Base-by-base conservation (phyloP, 2,797 vertebrate genomes). In the Myotis findleyi region DNA sequence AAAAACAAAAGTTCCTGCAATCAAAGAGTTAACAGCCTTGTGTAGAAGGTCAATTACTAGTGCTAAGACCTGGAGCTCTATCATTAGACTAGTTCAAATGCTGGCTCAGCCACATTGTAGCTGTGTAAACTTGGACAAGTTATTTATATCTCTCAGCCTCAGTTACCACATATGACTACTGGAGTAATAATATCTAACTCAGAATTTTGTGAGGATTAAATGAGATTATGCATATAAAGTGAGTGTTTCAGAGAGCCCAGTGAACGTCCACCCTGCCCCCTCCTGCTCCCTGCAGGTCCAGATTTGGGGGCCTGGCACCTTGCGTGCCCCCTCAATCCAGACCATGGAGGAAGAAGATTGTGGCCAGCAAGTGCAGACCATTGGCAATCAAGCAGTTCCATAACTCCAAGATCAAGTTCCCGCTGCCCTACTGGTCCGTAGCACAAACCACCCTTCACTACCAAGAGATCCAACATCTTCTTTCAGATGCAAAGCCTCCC, bases 131-230 rank as follows among this genome's bases (percentile, higher is more conserved):
- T 62, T 82, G 11, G 30, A 8, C 82, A 88, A 49, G 11, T 64
- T 79, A 86, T 94, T 93, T 90, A 75, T 25, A 27, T 87, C 33
- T 62, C 33, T 79, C 44, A 76, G 14, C 25, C 17, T 73, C 75
- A 69, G 17, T 80, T 85, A 75, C 68, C n/a, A 89, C 51, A 59
- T 79, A 66, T 33, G 62, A 51, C 30, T 89, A 4, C 27, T 68
- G 25, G 44, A 91, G 20, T 81, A 93, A 90, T 69, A 68, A 10
- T 93, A 81, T 72, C 55, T 66, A 83, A 69, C 16, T 88, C 68
- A 73, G 49, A 76, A 72, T 72, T 93, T 68, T 90, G 4, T 84
- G 51, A 94, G 18, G 17, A n/a, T 41, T 71, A 88, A 93, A 14
- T 91, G 47, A 91, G 36, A 81, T 75, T 73, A 68, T 75, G 21